Percentiles rank a stretch among this genome's conserved stretches.
Evolutionary conservation across 2,888 invertebrate species (phyloP).

Genomic region (Drosophila nr. medialis): DNA sequence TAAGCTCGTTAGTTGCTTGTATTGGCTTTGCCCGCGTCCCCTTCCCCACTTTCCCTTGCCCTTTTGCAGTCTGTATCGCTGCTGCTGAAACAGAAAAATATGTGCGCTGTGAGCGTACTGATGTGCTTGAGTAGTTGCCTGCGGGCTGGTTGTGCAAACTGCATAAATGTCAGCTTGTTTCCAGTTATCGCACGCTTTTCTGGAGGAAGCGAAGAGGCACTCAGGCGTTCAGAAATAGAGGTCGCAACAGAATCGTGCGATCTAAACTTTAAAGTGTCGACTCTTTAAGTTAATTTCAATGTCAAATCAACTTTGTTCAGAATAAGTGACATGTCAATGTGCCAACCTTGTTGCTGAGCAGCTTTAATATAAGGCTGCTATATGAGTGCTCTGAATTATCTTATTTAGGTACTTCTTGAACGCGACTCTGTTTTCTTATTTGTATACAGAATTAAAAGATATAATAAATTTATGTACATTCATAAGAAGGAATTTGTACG

Average conservation of each 20-base stretch:
- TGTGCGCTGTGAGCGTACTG: conserved; percentile 67
- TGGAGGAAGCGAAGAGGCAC: conserved; percentile 54
- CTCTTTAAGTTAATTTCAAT: conserved; percentile 54
- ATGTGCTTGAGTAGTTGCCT: conserved; percentile 76
- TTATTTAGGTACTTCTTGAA: neutral
- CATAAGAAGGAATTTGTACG: neutral
- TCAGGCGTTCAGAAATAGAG: conserved; percentile 67
- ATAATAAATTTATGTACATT: neutral
- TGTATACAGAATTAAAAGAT: neutral
- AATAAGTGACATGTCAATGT: conserved; percentile 17
- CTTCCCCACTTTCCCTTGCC: conserved; percentile 1
- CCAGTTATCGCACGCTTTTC: conserved; percentile 77
- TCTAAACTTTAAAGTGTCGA: conserved; percentile 37
- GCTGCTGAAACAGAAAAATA: conserved; percentile 75
- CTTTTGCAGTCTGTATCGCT: conserved; percentile 8
- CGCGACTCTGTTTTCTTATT: neutral
- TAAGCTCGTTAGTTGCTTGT: conserved; percentile 78
- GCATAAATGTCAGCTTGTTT: conserved; percentile 82
- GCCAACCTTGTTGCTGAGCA: conserved; percentile 9
- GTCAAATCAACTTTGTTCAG: conserved; percentile 51
- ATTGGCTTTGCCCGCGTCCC: conserved; percentile 66
- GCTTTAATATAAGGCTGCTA: neutral
- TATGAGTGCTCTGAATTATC: neutral
- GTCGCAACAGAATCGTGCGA: conserved; percentile 36
- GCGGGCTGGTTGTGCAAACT: conserved; percentile 77